Base-by-base conservation (phyloP, 2,797 vertebrate species). In the Bucorvus abyssinicus region DNA sequence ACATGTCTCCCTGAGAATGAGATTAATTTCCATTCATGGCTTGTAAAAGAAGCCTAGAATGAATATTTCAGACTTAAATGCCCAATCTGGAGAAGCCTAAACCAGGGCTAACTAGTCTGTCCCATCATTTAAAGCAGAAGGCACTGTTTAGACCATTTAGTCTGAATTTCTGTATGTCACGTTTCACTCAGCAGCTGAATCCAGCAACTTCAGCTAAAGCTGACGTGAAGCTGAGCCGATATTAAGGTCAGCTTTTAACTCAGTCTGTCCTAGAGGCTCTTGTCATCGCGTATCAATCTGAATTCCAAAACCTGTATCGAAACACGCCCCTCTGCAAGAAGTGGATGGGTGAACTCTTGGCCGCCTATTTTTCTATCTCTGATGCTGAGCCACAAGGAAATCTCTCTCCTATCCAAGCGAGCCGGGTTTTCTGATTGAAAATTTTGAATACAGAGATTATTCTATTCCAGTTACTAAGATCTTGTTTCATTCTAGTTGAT, bases 11-110 rank as follows among this genome's bases (percentile, higher is more conserved):
- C 76, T 87, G 88, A 91, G 56, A 42, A 9, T 71, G 57, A 93
- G 57, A 92, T 94, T 83, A 94, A 89, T 94, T 94, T 93, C n/a
- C 16, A 14, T 81, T 81, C 14, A 2, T 91, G 34, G 53, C 64
- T 61, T 85, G 16, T 71, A 52, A 90, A 90, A 42, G 68, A 34
- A 88, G 34, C 57, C 47, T 65, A 44, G 57, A 78, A 50, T 71
- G 67, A 59, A 76, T 79, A 73, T 47, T 50, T 84, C 32, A 67
- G 18, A 56, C 9, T 94, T 95, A 86, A 87, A 86, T 69, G 29
- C 36, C 40, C 45, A 38, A 10, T 80, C 45, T 70, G 26, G 42
- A 90, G 44, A 69, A 59, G 42, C 44, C 38, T 86, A 78, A 91
- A 84, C 40, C 71, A 26, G 17, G 36, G 8, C 13, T 81, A 73